Base-by-base conservation (phyloP, 2,113 vertebrate genomes). In the Epinephelus fuscoguttatus region DNA sequence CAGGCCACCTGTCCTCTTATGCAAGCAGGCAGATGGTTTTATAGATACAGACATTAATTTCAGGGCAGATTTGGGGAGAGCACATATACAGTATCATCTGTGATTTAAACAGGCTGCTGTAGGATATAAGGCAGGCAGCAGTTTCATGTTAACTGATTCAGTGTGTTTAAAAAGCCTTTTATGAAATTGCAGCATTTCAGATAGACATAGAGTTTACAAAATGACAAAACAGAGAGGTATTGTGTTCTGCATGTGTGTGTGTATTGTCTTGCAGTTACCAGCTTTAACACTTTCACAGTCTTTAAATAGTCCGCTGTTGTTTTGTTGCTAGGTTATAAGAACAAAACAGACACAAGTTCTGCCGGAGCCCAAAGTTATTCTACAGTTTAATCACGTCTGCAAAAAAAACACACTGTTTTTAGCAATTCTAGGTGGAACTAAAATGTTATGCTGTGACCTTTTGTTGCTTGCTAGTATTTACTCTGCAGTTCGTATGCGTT, bases 1-100 rank as follows among this genome's bases (percentile, higher is more conserved):
- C 84, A 72, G 75, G 85, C 91, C 92, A 94, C 91, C 93, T 92
- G 92, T 91, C 87, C 75, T 89, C 81, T 94, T 94, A 93, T 87
- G 87, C 90, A 93, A 94, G 70, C 80, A 69, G 76, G 52, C 91
- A 93, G 90, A 93, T 94, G 90, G 90, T 87, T 92, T 92, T 81
- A 78, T 88, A 79, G 76, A 89, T 76, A 59, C 72, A 84, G 74
- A 89, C 56, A 79, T 85, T 80, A 60, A 69, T 72, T 88, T 81
- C 19, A 76, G 81, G 72, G 45, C 89, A 80, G 73, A 88, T 86
- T 90, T 86, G 18, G 63, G 57, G 23, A 66, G 53, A 63, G 45
- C n/a, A n/a, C 27, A 47, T n/a, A 42, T 55, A 56, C 21, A 45
- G 27, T 33, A 61, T 86, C 60, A 80, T 85, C 84, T 82, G 67